These are phyloP conservation scores for Percina caprodes DNA, from an alignment of 2,113 vertebrate genomes.

Conservation along the genomic window DNA sequence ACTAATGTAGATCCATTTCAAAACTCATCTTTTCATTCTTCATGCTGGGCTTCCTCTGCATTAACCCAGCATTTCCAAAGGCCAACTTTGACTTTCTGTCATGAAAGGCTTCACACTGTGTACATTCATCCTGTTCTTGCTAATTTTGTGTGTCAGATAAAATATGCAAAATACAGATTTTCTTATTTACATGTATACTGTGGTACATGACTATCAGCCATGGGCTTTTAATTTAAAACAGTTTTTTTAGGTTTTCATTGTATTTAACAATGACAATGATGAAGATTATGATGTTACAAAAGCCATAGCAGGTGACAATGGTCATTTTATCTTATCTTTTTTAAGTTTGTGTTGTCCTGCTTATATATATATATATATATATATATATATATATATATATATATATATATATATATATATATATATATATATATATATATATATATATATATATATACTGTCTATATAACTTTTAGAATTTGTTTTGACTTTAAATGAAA, in stretches of 20 bases:
- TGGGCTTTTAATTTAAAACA: too few species aligned
- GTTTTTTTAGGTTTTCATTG: too few species aligned
- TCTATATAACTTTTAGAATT: too few species aligned
- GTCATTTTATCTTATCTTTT: background rate
- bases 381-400: too few species aligned
- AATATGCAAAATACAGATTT: background rate
- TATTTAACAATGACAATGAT: too few species aligned
- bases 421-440: too few species aligned
- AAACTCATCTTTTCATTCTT: background rate
- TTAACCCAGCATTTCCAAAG: background rate
- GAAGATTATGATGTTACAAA: background rate
- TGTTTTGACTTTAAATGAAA: too few species aligned
- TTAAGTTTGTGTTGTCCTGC: background rate
- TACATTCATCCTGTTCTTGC: background rate
- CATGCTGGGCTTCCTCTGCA: background rate
- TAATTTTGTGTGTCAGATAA: background rate
- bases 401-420: too few species aligned
- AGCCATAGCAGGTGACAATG: background rate
- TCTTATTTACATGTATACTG: background rate
- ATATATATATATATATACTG: too few species aligned
- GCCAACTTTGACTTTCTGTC: background rate
- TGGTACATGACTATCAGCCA: background rate
- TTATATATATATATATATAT: background rate
- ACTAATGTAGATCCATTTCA: background rate
- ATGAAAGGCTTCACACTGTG: too few species aligned